Conservation (phyloP, 2,888 invertebrate species). For the Amphimallon solstitiale region DNA sequence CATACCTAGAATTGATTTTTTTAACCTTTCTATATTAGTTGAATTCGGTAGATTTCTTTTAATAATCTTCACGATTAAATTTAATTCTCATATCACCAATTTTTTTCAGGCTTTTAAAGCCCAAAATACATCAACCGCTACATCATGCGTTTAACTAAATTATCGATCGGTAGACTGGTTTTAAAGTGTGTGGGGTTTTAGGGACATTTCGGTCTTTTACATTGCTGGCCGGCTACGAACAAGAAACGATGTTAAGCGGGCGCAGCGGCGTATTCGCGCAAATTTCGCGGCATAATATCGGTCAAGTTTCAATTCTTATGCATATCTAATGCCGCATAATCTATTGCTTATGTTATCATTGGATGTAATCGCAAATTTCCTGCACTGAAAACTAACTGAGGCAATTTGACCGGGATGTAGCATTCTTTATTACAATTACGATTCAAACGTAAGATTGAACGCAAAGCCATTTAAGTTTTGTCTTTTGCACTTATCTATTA, state of each 20-base stretch:
- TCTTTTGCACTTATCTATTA: not conserved
- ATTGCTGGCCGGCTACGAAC: not conserved
- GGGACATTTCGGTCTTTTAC: not conserved
- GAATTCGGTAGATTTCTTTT: not conserved
- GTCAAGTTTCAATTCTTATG: slow-evolving; percentile 44
- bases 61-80: too few relatives aligned
- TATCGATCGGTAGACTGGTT: slow-evolving; percentile 40
- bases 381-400: slow-evolving; percentile 53
- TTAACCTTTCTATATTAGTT: slow-evolving; percentile 9
- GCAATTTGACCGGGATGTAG: slow-evolving; percentile 43
- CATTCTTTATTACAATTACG: slow-evolving; percentile 24
- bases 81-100: slow-evolving; percentile 3
- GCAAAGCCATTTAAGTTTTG: not conserved
- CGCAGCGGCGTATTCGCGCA: not conserved
- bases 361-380: slow-evolving; percentile 59
- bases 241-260: too few relatives aligned
- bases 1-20: slow-evolving; percentile 24
- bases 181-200: slow-evolving; percentile 1
- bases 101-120: slow-evolving; percentile 38
- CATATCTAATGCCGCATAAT: slow-evolving; percentile 39
- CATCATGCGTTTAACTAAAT: slow-evolving; percentile 59
- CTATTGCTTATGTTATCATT: slow-evolving; percentile 53
- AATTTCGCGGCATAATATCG: slow-evolving; percentile 47
- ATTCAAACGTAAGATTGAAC: slow-evolving; percentile 15
- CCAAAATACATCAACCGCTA: slow-evolving; percentile 50